Evolutionary conservation across 2,797 vertebrate species (phyloP).

Genomic region (Mormyrops attenuatus): DNA sequence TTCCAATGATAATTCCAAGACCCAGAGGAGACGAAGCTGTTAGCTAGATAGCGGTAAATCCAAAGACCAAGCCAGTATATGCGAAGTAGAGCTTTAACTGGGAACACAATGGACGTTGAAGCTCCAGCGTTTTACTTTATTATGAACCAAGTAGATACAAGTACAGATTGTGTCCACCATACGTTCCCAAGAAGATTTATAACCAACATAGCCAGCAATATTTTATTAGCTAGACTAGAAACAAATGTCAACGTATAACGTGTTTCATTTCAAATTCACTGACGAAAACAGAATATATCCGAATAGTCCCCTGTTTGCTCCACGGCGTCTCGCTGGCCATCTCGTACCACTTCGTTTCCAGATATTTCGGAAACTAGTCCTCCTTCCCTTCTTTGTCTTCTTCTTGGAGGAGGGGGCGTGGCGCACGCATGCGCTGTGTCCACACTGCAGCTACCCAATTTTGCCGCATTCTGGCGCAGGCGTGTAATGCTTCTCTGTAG

Average conservation of each 20-base stretch:
- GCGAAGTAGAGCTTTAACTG: conserved; percentile 20
- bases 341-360: conserved; percentile 33
- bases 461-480: conserved; percentile 63
- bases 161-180: conserved; percentile 23
- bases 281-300: conserved; percentile 26
- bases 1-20: conserved; percentile 28
- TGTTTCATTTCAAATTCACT: conserved; percentile 12
- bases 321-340: conserved; percentile 17
- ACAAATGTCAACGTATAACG: conserved; percentile 17
- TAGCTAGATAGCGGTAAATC: conserved; percentile 20
- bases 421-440: conserved; percentile 35
- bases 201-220: conserved; percentile 8
- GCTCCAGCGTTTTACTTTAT: conserved; percentile 25
- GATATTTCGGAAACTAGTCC: conserved; percentile 39
- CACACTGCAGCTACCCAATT: conserved; percentile 40
- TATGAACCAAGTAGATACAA: conserved; percentile 16
- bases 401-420: conserved; percentile 34
- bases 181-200: conserved; percentile 22
- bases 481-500: conserved; percentile 33
- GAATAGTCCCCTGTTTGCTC: conserved; percentile 20
- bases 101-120: conserved; percentile 15
- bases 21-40: background rate
- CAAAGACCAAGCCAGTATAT: conserved; percentile 24
- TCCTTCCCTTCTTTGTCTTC: conserved; percentile 38
- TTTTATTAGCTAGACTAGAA: conserved; percentile 9